These are phyloP conservation scores for Pantherophis guttatus DNA, from an alignment of 2,113 vertebrate species.

Conservation along the genomic window DNA sequence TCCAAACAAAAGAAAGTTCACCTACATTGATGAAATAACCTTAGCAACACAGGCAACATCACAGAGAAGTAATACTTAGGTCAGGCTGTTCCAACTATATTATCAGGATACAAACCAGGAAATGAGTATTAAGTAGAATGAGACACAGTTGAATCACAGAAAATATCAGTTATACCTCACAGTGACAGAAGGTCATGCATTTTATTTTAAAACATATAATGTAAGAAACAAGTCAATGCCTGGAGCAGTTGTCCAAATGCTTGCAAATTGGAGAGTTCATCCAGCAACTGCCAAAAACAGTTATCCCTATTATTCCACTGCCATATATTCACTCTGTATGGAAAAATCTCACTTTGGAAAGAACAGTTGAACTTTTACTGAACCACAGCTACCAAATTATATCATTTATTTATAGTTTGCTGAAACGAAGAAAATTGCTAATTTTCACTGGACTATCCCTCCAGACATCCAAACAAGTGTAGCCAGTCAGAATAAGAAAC, in stretches of 20 bases:
- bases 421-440: background rate
- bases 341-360: background rate
- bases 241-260: background rate
- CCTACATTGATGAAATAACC: background rate
- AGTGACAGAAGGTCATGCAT: background rate
- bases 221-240: background rate
- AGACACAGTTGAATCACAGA: background rate
- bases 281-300: background rate
- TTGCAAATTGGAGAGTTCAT: background rate
- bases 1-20: background rate
- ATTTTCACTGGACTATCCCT: background rate
- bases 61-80: background rate
- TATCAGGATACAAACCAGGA: background rate
- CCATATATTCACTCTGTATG: background rate
- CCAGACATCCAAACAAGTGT: background rate
- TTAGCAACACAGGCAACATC: background rate
- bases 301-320: background rate
- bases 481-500: background rate
- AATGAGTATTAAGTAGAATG: background rate
- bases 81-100: background rate
- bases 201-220: background rate
- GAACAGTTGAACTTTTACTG: background rate
- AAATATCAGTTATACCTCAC: background rate
- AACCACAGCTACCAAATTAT: background rate
- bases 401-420: background rate